These are phyloP conservation scores for Gila robusta DNA, from an alignment of 2,797 vertebrate genomes.

Conservation along the genomic window DNA sequence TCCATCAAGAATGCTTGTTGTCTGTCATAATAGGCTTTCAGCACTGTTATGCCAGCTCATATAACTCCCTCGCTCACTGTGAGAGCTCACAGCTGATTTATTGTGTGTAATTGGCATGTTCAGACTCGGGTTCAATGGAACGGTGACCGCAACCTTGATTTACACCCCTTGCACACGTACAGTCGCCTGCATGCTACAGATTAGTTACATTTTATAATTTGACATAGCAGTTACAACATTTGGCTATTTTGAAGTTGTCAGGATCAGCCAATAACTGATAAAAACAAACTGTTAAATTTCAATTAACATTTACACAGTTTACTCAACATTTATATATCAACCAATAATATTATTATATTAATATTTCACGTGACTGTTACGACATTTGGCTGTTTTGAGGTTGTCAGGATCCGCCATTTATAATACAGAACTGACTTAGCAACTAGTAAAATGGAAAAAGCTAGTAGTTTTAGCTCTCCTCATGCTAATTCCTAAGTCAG, in stretches of 20 bases:
- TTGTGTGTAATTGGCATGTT: slow-evolving; percentile 66
- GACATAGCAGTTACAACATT: background rate
- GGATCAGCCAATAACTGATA: background rate
- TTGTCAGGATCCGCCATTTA: background rate
- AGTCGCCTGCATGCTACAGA: slow-evolving; percentile 2
- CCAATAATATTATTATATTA: background rate
- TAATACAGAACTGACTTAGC: background rate
- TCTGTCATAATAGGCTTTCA: slow-evolving; percentile 25
- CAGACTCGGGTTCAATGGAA: slow-evolving; percentile 44
- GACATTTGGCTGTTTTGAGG: background rate
- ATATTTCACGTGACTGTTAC: background rate
- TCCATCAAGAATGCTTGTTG: slow-evolving; percentile 33
- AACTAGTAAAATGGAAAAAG: background rate
- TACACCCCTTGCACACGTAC: slow-evolving; percentile 33
- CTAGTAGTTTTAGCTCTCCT: background rate
- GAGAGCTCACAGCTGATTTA: slow-evolving; percentile 68
- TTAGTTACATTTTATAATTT: slow-evolving; percentile 3
- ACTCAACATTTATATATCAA: background rate
- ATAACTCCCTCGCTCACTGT: background rate
- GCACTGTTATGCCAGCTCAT: background rate
- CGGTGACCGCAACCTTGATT: background rate
- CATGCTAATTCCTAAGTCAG: background rate
- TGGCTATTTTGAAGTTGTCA: slow-evolving; percentile 8
- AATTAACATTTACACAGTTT: background rate
- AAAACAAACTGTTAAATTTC: background rate